phyloP scores from a whole-genome alignment of 2,797 vertebrate species.

The Melanotaenia boesemani region DNA sequence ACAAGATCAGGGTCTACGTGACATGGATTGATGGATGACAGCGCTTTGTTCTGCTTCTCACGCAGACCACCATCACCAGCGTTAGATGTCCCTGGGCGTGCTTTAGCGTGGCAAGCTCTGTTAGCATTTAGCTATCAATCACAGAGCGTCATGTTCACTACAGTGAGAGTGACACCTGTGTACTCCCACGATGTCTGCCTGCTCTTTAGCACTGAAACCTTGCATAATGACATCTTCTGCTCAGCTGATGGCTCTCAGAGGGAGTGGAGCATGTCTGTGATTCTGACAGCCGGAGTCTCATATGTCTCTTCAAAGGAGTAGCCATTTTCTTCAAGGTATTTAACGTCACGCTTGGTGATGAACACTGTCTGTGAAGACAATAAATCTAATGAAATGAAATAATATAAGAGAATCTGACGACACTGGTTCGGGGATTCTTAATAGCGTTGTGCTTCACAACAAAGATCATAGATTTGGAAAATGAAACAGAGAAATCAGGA shows the following conservation, averaged over 20 bases:
- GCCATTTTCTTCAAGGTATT: slow-evolving; percentile 37
- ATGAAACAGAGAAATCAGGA: slow-evolving; percentile 39
- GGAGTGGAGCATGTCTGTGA: slow-evolving; percentile 30
- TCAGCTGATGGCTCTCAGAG: slow-evolving; percentile 52
- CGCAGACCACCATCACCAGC: slow-evolving; percentile 29
- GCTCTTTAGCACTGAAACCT: slow-evolving; percentile 42
- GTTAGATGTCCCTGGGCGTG: slow-evolving; percentile 55
- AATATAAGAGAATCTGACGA: slow-evolving; percentile 15
- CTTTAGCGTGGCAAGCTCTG: slow-evolving; percentile 52
- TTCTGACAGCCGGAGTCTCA: slow-evolving; percentile 22
- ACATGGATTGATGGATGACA: slow-evolving; percentile 72
- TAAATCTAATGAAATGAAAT: slow-evolving; percentile 47
- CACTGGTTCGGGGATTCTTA: slow-evolving; percentile 16
- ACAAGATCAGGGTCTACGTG: slow-evolving; percentile 48
- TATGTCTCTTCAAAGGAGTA: slow-evolving; percentile 23
- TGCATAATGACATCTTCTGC: slow-evolving; percentile 54
- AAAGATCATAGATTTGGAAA: slow-evolving; percentile 32
- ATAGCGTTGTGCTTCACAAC: slow-evolving; percentile 38
- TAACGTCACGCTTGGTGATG: not conserved
- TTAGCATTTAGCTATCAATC: slow-evolving; percentile 73
- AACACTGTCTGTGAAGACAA: slow-evolving; percentile 22
- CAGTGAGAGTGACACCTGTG: slow-evolving; percentile 53
- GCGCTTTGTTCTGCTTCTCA: slow-evolving; percentile 57
- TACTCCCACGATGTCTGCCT: slow-evolving; percentile 55
- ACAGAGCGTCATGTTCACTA: slow-evolving; percentile 31